phyloP scores from a whole-genome alignment of 2,888 invertebrate species.

The Gerris lacustris region DNA sequence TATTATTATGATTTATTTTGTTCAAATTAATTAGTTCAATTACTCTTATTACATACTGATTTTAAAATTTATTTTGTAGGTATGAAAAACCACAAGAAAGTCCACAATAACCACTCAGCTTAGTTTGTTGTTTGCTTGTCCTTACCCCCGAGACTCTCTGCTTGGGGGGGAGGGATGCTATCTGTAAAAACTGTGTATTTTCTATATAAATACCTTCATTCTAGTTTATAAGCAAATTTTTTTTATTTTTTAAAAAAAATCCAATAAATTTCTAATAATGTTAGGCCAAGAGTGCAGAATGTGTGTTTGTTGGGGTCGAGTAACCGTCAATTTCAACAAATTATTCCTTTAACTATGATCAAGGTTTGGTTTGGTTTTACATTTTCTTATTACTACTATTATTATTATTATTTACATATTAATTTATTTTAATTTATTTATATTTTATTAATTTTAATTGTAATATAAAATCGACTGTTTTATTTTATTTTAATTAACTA shows the following conservation, averaged over 20 bases:
- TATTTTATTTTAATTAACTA: no score
- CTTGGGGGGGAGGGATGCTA: neutral
- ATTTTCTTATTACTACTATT: constrained; percentile 1
- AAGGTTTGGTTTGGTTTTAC: constrained; percentile 15
- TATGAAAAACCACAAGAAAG: constrained; percentile 29
- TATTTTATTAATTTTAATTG: no score
- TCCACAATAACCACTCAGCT: constrained; percentile 19
- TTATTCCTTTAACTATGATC: constrained; percentile 10
- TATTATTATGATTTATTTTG: no score
- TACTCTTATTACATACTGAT: no score
- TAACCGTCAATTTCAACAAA: constrained; percentile 15
- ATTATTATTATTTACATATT: constrained; percentile 23
- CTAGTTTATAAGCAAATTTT: neutral
- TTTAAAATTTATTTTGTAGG: constrained; percentile 26
- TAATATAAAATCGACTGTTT: no score
- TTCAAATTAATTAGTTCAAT: no score
- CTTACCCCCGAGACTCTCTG: neutral
- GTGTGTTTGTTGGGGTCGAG: constrained; percentile 31
- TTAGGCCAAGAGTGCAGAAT: constrained; percentile 34
- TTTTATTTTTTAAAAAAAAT: neutral
- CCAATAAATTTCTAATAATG: neutral
- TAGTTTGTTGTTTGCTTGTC: constrained; percentile 18
- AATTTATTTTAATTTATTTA: constrained; percentile 9
- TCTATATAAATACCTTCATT: neutral
- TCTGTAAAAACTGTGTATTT: neutral